Base-by-base conservation (phyloP, 2,113 vertebrate species). In the Dicaeum eximium region DNA sequence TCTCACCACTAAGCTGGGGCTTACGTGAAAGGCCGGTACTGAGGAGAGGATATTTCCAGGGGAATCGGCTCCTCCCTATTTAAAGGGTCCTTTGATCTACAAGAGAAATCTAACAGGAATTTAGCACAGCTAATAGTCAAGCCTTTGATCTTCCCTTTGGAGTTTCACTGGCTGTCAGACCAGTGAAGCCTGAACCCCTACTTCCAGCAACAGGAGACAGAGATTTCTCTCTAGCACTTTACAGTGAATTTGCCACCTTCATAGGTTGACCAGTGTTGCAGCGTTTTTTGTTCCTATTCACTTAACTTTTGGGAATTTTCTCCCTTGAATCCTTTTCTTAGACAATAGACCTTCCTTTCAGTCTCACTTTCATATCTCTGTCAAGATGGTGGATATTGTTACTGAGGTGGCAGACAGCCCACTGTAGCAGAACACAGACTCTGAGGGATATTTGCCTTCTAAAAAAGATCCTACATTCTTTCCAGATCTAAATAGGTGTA, bases 61-160 rank as follows among this genome's bases (percentile, higher is more conserved):
- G 40, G 53, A 81, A 92, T 72, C 77, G 87, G n/a, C 78, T 94
- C 80, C 89, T 85, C 78, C 86, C 61, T 81, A 8, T 85, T 95
- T 95, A 92, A 96, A 80, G 58, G 11, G 35, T 53, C 37, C 70
- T 96, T 95, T 95, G 89, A 95, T 85, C 87, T 94, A 44, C 57
- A 35, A 38, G 70, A 75, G 78, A 87, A 93, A 92, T 90, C 80
- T 91, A 93, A 85, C 56, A 75, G 78, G 84, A 92, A 89, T 93
- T 95, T 92, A 94, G 42, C 73, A 50, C 30, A 77, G 81, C 62
- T 94, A 92, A 72, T 81, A 91, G 45, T 28, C 45, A 75, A 79
- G 66, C 8, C 89, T 95, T 92, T 95, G 80, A 81, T 95, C 50
- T 93, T 85, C 40, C 35, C 25, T 87, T 89, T 27, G 38, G 74